Conservation (phyloP, 1,140 invertebrate genomes). For the Dinoponera quadriceps region DNA sequence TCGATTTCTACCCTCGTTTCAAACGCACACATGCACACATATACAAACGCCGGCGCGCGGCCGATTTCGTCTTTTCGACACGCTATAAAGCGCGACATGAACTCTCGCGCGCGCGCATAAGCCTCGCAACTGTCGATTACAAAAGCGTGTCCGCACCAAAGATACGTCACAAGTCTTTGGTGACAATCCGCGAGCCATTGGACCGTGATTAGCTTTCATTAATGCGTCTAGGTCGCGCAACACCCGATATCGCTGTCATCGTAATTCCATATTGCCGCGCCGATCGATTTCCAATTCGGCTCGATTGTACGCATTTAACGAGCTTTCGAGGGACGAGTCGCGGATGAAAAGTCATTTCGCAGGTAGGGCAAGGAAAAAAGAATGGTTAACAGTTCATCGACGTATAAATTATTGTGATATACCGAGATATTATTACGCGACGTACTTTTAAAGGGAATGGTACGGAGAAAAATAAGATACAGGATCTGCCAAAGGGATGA, state of each 20-base stretch:
- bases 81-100: conserved; percentile 29
- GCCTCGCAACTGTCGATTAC: conserved; percentile 3
- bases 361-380: not conserved
- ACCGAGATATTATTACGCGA: conserved; percentile 20
- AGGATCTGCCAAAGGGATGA: conserved; percentile 38
- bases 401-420: conserved; percentile 33
- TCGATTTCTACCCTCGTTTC: conserved; percentile 41
- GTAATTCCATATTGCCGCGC: conserved; percentile 37
- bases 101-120: not conserved
- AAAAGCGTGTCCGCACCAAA: conserved; percentile 31
- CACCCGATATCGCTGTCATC: conserved; percentile 22
- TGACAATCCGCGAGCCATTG: conserved; percentile 22
- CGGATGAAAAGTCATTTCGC: not conserved
- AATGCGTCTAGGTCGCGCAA: not conserved
- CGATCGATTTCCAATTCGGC: conserved; percentile 35
- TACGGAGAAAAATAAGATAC: conserved; percentile 40
- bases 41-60: too few species aligned
- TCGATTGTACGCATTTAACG: conserved; percentile 18
- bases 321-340: not conserved
- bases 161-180: conserved; percentile 40
- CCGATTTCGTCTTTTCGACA: conserved; percentile 46
- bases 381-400: not conserved
- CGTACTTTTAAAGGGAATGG: conserved; percentile 32
- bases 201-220: conserved; percentile 51
- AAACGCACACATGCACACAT: not conserved